A percentile compares a stretch with the other conserved stretches of the same genome.
Evolutionary conservation across 2,113 vertebrate genomes (phyloP).

Genomic region (Upupa epops): DNA sequence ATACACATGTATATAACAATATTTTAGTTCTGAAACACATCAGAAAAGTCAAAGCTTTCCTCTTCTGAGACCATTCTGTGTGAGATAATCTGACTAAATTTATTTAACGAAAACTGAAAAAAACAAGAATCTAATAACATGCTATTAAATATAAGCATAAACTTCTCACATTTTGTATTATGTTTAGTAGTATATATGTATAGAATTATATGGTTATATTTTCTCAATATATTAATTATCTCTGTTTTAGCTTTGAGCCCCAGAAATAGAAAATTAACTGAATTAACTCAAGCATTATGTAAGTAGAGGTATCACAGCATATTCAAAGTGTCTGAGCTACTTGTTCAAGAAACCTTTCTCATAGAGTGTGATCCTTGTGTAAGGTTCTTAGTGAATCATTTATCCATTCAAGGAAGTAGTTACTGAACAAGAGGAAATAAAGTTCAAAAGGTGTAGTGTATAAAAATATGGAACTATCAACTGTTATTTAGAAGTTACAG

Average conservation of each 20-base stretch:
- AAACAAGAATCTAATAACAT: neutral
- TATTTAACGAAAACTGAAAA: neutral
- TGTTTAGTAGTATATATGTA: too few relatives aligned
- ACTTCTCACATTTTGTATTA: accelerated
- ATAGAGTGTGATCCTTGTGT: neutral
- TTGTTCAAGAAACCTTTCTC: neutral
- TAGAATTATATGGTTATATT: too few relatives aligned
- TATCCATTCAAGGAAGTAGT: neutral
- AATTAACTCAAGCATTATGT: neutral
- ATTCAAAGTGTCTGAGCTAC: neutral
- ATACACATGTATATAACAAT: neutral
- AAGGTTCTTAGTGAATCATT: neutral
- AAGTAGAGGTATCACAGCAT: neutral
- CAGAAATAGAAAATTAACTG: neutral
- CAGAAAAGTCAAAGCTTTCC: neutral
- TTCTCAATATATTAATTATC: neutral
- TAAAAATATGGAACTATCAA: neutral
- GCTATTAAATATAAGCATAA: neutral
- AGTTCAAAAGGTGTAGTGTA: neutral
- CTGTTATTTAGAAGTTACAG: neutral
- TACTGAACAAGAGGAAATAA: neutral
- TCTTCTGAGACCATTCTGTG: neutral
- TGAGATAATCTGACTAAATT: neutral
- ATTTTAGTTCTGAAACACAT: neutral
- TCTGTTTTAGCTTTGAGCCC: neutral